These are phyloP conservation scores for Meliscaeva auricollis DNA, from an alignment of 2,888 invertebrate species.

Conservation along the genomic window DNA sequence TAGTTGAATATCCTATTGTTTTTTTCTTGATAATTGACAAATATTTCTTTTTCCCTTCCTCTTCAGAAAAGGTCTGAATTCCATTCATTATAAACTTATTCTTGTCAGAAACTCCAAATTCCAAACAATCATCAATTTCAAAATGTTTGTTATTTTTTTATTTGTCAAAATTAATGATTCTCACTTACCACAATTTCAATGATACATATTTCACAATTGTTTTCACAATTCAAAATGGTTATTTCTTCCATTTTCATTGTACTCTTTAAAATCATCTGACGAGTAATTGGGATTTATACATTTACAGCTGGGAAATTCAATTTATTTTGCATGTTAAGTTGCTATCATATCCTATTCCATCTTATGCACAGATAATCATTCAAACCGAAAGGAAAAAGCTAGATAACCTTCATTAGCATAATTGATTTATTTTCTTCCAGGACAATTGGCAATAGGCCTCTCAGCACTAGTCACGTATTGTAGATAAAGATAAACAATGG, in stretches of 20 bases:
- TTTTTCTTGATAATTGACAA: too few species aligned
- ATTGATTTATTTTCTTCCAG: conserved; percentile 29
- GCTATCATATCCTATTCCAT: not conserved
- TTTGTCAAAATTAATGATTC: not conserved
- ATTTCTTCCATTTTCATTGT: conserved; percentile 29
- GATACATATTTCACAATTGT: not conserved
- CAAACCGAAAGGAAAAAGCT: conserved; percentile 1
- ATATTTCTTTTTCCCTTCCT: too few species aligned
- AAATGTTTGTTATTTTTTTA: not conserved
- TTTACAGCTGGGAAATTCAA: conserved; percentile 25
- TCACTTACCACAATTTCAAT: not conserved
- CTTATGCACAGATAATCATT: not conserved
- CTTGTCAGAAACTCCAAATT: too few species aligned
- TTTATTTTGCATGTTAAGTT: conserved; percentile 33
- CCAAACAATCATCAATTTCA: not conserved
- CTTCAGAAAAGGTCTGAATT: too few species aligned
- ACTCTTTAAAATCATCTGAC: conserved; percentile 3
- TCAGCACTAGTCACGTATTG: conserved; percentile 17
- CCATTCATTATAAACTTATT: not conserved
- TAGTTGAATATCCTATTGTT: too few species aligned
- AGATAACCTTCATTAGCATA: conserved; percentile 35
- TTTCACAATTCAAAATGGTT: conserved; percentile 29
- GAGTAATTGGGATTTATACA: conserved; percentile 31
- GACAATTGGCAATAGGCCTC: not conserved
- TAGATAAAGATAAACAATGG: too few species aligned